Conservation (phyloP, 2,888 invertebrate genomes). For the Tanytarsus gracilentus region DNA sequence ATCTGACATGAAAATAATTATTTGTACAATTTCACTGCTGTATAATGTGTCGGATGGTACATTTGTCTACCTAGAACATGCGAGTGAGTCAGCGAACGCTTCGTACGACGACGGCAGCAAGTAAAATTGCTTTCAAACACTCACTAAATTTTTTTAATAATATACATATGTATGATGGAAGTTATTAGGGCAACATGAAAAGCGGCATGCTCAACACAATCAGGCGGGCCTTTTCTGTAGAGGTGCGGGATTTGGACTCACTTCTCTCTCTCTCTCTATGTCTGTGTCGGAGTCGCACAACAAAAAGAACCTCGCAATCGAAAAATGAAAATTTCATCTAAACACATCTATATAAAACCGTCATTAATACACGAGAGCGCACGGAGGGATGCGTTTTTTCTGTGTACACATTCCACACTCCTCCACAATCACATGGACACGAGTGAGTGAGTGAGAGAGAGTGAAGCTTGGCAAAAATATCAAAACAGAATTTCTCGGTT, state of each 20-base stretch:
- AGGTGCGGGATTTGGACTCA: conserved; percentile 24
- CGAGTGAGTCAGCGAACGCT: not conserved
- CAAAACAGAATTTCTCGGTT: not conserved
- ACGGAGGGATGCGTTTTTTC: conserved; percentile 28
- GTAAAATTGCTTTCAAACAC: conserved; percentile 1
- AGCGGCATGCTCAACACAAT: conserved; percentile 6
- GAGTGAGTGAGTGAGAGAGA: not conserved
- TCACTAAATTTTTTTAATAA: conserved; percentile 27
- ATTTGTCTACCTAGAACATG: too few species aligned
- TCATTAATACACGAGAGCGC: conserved; percentile 21
- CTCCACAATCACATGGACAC: conserved; percentile 25
- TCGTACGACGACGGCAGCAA: not conserved
- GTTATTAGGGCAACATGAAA: conserved; percentile 21
- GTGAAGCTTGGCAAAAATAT: not conserved
- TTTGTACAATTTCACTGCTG: too few species aligned
- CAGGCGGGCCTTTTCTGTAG: conserved; percentile 22
- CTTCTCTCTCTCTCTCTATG: conserved; percentile 17
- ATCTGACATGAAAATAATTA: too few species aligned
- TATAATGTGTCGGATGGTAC: too few species aligned
- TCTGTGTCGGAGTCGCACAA: not conserved
- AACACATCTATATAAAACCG: conserved; percentile 29
- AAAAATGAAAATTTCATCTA: conserved; percentile 28
- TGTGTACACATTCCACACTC: conserved; percentile 25
- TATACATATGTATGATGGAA: conserved; percentile 28
- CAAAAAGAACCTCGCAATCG: not conserved